A percentile compares a stretch with the other conserved stretches of the same genome.
These are phyloP conservation scores for Phlogophora meticulosa DNA, from an alignment of 2,888 invertebrate genomes.

Conservation along the genomic window DNA sequence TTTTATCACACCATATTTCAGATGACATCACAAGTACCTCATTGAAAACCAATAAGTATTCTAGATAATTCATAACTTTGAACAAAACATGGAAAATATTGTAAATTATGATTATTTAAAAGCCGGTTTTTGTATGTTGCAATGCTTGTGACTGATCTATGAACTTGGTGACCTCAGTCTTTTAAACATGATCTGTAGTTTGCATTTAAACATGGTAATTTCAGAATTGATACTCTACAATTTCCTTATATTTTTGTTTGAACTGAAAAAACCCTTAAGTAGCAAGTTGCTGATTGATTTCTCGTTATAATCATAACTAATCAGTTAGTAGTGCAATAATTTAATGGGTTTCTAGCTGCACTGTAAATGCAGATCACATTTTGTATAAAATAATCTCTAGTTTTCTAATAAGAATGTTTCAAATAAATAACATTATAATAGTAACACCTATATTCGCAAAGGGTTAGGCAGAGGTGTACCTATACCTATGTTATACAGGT, in stretches of 20 bases:
- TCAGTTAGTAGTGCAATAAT: background rate
- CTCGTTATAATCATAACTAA: background rate
- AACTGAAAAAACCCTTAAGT: background rate
- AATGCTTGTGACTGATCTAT: conserved; percentile 27
- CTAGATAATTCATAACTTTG: background rate
- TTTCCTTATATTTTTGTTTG: background rate
- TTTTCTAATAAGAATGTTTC: conserved; percentile 20
- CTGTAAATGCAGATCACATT: background rate
- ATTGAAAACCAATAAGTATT: conserved; percentile 16
- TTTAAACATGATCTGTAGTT: background rate
- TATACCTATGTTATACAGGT: no score
- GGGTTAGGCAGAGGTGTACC: no score
- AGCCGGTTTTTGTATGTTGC: conserved; percentile 29
- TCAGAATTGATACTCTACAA: background rate
- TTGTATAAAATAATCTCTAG: background rate
- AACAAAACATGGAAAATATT: background rate
- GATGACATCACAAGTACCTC: conserved; percentile 43
- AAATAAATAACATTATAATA: no score
- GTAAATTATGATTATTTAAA: conserved; percentile 1
- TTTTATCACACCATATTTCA: conserved; percentile 49
- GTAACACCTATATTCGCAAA: no score
- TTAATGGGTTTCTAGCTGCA: background rate
- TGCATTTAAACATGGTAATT: background rate
- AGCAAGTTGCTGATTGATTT: background rate
- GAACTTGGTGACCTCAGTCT: conserved; percentile 45